Percentiles rank a stretch among this genome's conserved stretches.
Evolutionary conservation across 2,113 vertebrate genomes (phyloP).

Genomic region (Bungarus multicinctus): DNA sequence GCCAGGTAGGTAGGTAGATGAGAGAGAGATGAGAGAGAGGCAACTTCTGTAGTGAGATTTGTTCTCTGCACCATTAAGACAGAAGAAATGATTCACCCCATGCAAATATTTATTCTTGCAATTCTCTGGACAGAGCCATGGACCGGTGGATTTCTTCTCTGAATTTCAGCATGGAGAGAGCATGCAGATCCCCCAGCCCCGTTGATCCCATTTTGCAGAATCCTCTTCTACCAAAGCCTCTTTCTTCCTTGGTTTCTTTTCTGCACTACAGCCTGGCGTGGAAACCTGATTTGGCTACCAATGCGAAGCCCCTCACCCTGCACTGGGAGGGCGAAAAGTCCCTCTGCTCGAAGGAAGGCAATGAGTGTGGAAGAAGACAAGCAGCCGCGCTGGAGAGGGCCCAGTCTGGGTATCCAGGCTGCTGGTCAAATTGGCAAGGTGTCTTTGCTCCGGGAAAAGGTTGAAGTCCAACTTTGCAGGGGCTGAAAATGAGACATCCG

Average conservation of each 20-base stretch:
- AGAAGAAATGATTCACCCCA: too few species aligned
- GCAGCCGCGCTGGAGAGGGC: background rate
- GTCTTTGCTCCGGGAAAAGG: background rate
- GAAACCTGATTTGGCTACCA: background rate
- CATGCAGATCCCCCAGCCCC: too few species aligned
- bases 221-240: too few species aligned
- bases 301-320: too few species aligned
- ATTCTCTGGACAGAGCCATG: too few species aligned
- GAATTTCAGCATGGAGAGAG: too few species aligned
- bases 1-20: too few species aligned
- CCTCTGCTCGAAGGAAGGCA: background rate
- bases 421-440: background rate
- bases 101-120: too few species aligned
- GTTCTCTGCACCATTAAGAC: too few species aligned
- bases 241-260: background rate
- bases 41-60: too few species aligned
- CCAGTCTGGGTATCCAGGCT: background rate
- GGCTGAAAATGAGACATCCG: background rate
- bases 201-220: background rate
- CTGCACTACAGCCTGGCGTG: background rate
- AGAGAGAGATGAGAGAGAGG: too few species aligned
- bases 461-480: background rate
- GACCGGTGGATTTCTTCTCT: too few species aligned
- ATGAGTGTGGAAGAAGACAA: background rate
- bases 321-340: fast-evolving